phyloP scores from a whole-genome alignment of 2,797 vertebrate species.

The Fistularia commersonii region DNA sequence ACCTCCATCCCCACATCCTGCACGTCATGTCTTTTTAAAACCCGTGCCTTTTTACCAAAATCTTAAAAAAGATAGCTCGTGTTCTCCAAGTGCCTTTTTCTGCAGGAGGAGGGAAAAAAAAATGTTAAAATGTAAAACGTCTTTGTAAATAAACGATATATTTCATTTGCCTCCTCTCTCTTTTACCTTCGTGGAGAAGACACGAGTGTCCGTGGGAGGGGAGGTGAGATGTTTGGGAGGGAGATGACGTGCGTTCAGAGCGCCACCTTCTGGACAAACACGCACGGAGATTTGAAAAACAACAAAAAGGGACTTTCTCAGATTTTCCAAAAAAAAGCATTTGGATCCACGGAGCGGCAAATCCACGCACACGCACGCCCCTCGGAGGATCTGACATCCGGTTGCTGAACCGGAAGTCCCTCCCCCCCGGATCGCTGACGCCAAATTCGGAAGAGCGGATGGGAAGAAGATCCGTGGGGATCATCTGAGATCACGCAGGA shows the following conservation, averaged over 20 bases:
- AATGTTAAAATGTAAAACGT: slow-evolving; percentile 66
- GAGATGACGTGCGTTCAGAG: too few species aligned
- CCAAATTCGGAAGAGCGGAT: slow-evolving; percentile 19
- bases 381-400: neutral
- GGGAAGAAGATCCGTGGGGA: neutral
- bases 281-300: too few species aligned
- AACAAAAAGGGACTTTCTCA: too few species aligned
- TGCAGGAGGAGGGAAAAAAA: slow-evolving; percentile 29
- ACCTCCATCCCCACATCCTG: neutral
- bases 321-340: too few species aligned
- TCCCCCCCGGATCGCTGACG: slow-evolving; percentile 5
- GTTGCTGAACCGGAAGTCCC: neutral
- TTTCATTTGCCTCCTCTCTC: slow-evolving; percentile 35
- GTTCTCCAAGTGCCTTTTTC: slow-evolving; percentile 72
- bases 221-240: too few species aligned
- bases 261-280: too few species aligned
- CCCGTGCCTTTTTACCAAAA: slow-evolving; percentile 61
- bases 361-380: too few species aligned
- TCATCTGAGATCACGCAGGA: neutral
- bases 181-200: neutral
- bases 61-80: slow-evolving; percentile 31
- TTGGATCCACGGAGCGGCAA: too few species aligned
- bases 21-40: slow-evolving; percentile 21
- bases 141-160: slow-evolving; percentile 78
- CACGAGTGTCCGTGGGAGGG: too few species aligned